Conservation (phyloP, 2,113 vertebrate species). For the Sebastes schlegelii region DNA sequence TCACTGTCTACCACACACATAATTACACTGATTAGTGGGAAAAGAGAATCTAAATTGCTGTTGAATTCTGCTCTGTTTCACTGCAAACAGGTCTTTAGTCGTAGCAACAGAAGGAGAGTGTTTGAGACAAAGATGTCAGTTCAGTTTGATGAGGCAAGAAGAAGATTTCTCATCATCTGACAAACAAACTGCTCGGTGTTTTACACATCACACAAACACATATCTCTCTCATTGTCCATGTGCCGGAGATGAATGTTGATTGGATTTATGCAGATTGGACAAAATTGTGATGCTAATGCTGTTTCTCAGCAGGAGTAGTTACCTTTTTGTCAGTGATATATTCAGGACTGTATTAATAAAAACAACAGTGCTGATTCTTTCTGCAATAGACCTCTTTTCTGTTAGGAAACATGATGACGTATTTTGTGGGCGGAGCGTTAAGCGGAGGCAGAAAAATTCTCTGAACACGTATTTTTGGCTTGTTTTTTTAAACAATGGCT, state of each 20-base stretch:
- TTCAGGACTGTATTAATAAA: not conserved
- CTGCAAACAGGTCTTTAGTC: not conserved
- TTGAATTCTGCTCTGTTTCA: constrained; percentile 11
- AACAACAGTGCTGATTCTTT: not conserved
- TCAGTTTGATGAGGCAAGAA: not conserved
- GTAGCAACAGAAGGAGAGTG: not conserved
- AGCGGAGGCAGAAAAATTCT: too few relatives aligned
- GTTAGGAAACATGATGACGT: too few relatives aligned
- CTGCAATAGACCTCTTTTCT: too few relatives aligned
- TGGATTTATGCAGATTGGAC: not conserved
- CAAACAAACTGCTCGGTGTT: not conserved
- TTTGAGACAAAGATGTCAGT: not conserved
- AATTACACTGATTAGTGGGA: constrained; percentile 11
- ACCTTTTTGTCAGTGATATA: not conserved
- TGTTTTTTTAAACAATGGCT: too few relatives aligned
- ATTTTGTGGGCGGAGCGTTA: too few relatives aligned
- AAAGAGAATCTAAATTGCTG: not conserved
- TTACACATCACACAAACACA: not conserved
- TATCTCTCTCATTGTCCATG: not conserved
- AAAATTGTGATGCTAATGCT: not conserved
- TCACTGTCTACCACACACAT: constrained; percentile 9
- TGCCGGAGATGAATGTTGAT: not conserved
- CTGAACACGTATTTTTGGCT: too few relatives aligned
- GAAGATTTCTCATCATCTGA: not conserved
- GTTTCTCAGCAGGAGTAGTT: not conserved